A percentile compares a stretch with the other conserved stretches of the same genome.
These are phyloP conservation scores for Sebastes kiyomatsui DNA, from an alignment of 2,797 vertebrate genomes.

Conservation along the genomic window DNA sequence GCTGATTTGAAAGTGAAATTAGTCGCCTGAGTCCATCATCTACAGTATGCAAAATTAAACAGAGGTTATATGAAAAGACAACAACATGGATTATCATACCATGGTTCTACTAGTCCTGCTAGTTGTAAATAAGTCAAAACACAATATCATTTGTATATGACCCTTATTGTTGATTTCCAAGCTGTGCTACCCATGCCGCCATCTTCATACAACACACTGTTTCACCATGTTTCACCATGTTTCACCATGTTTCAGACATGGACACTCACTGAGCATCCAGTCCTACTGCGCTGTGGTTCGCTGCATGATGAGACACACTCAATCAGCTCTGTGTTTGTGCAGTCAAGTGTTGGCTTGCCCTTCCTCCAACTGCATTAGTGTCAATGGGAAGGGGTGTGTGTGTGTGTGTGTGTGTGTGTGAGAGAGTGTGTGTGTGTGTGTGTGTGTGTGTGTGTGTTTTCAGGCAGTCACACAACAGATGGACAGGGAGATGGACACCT, in stretches of 20 bases:
- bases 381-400: not conserved
- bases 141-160: not conserved
- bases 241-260: not conserved
- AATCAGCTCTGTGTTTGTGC: conserved; percentile 28
- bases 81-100: not conserved
- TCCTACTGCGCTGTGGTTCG: too few relatives aligned
- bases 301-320: not conserved
- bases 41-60: not conserved
- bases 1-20: conserved; percentile 36
- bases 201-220: not conserved
- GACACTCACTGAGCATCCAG: not conserved
- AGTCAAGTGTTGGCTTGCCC: conserved; percentile 27
- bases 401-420: not conserved
- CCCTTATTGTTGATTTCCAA: too few relatives aligned
- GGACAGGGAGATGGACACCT: conserved; percentile 10
- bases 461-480: conserved; percentile 30
- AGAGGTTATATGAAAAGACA: not conserved
- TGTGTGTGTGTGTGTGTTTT: not conserved
- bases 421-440: not conserved
- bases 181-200: not conserved
- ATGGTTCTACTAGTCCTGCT: not conserved
- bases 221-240: not conserved
- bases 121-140: not conserved
- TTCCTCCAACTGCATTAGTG: conserved; percentile 20
- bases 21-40: not conserved